Base-by-base conservation (phyloP, 2,888 invertebrate genomes). In the Fabriciana adippe region DNA sequence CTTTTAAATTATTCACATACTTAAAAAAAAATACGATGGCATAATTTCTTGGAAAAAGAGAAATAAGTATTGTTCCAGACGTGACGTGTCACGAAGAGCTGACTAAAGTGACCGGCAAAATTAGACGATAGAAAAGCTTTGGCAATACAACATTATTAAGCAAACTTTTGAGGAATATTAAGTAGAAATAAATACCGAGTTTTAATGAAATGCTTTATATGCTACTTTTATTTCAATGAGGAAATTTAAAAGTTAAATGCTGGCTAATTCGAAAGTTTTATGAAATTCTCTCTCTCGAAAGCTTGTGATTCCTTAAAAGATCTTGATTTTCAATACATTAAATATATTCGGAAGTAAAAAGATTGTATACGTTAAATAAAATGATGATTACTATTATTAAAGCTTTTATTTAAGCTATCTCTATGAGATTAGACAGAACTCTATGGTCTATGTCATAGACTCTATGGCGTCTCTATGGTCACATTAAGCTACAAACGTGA, bases 191-290 rank as follows among this genome's bases (percentile, higher is more conserved):
- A 53, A 8, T 13, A 53, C 4, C 4, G 16, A 18, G 21, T 50
- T 18, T 26, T 4, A 14, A 26, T 55, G 26, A 55, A 54, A 54
- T 14, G 14, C 14, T 26, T 6, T 54, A 54, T 3, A 31, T 31
- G 13, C 21, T 5, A 31, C 15, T 50, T 16, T n/a, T 59, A 15
- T n/a, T 13, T 26, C 6, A 60, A 56, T 8, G n/a, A n/a, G 3
- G 16, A 56, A 41, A 5, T 31, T 13, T 6, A 13, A 5, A 31
- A 50, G 6, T n/a, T 48, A 31, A 50, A 60, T n/a, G 1, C 16
- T 54, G 54, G 56, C 54, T 59, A 63, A 66, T 66, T 63, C 51
- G 53, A 63, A 66, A 69, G 51, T 60, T 51, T 55, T 63, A 50
- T 53, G 41, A 66, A 63, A 60, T 63, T 66, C 8, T 63, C 8